Evolutionary conservation across 2,113 vertebrate genomes (phyloP).

Genomic region (Mionectes macconnelli): DNA sequence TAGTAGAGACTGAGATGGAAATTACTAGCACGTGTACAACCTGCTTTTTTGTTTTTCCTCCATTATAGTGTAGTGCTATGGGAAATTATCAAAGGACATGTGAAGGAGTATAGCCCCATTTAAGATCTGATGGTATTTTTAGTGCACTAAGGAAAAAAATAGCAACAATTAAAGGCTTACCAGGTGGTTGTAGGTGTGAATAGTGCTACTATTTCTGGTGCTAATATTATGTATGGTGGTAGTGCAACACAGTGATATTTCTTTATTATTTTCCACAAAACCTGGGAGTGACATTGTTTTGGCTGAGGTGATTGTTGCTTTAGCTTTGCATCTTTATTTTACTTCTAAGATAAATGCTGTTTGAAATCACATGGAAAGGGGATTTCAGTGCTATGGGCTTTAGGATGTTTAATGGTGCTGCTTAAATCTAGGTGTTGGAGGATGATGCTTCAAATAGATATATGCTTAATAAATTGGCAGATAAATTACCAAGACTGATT

Average conservation of each 20-base stretch:
- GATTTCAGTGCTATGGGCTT: not conserved
- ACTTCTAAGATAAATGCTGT: not conserved
- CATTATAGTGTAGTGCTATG: not conserved
- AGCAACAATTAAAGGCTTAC: conserved; percentile 13
- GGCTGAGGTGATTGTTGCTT: not conserved
- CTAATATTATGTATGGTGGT: not conserved
- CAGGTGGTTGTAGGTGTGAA: not conserved
- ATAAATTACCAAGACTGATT: not conserved
- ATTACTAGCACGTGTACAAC: not conserved
- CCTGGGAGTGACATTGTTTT: not conserved
- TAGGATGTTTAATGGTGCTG: not conserved
- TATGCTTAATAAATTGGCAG: not conserved
- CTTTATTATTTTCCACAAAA: not conserved
- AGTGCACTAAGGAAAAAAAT: not conserved
- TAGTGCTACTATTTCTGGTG: not conserved
- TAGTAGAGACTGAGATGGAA: not conserved
- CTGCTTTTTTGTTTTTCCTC: not conserved
- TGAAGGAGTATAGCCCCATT: not conserved
- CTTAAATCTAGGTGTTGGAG: not conserved
- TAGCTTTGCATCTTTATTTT: not conserved
- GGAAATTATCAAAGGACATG: not conserved
- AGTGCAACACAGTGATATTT: not conserved
- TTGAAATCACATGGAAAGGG: not conserved
- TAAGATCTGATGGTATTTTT: conserved; percentile 4
- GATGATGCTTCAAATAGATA: not conserved